phyloP scores from a whole-genome alignment of 2,797 vertebrate genomes.

The Falco peregrinus region DNA sequence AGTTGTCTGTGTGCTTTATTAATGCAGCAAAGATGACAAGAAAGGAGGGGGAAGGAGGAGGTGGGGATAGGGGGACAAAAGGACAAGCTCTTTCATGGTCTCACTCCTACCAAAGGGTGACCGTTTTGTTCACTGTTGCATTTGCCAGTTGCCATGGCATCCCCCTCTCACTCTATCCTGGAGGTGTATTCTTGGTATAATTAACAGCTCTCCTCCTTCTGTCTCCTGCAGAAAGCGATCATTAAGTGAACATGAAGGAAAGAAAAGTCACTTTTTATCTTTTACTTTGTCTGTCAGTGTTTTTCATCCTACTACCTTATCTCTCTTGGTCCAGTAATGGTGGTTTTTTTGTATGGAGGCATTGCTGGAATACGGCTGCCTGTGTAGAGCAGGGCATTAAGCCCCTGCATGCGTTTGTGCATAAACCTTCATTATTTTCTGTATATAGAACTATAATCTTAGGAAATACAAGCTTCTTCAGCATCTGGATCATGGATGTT shows the following conservation, averaged over 20 bases:
- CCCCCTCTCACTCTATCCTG: slow-evolving; percentile 68
- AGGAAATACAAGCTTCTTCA: neutral
- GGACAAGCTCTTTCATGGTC: slow-evolving; percentile 29
- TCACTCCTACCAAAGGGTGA: slow-evolving; percentile 39
- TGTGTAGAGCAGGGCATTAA: neutral
- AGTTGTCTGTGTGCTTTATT: slow-evolving; percentile 52
- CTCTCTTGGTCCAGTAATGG: neutral
- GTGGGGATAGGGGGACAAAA: neutral
- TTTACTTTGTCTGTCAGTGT: neutral
- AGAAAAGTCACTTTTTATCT: slow-evolving; percentile 23
- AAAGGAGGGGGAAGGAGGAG: slow-evolving; percentile 31
- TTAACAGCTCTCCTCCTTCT: slow-evolving; percentile 74
- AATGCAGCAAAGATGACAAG: slow-evolving; percentile 36
- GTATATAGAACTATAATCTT: neutral
- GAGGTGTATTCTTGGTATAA: slow-evolving; percentile 76
- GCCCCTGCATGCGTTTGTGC: neutral
- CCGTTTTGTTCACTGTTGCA: slow-evolving; percentile 65
- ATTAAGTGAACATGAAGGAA: slow-evolving; percentile 54
- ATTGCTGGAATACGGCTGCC: neutral
- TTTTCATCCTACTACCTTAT: neutral
- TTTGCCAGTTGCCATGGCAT: slow-evolving; percentile 84
- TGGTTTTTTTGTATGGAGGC: neutral
- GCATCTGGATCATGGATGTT: neutral
- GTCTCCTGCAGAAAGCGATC: slow-evolving; percentile 62
- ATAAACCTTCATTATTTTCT: neutral